Evolutionary conservation across 2,888 invertebrate species (phyloP).

Genomic region (Drosophila birchii): DNA sequence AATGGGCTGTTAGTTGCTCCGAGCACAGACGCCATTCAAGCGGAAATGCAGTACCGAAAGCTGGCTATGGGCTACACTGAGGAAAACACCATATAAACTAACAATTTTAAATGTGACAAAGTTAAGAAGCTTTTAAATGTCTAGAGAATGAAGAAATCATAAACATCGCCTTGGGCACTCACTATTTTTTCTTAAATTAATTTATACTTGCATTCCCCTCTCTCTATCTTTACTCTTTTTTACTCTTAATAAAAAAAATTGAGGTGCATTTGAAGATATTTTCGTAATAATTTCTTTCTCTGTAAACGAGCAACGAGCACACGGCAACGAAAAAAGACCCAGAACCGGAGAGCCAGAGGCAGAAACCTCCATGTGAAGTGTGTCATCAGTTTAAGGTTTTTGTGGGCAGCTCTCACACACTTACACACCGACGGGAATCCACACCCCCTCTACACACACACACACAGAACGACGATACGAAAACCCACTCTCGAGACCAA

Average conservation of each 20-base stretch:
- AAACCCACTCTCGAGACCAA: conserved; percentile 42
- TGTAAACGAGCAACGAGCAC: conserved; percentile 16
- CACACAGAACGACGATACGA: conserved; percentile 18
- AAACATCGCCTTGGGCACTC: neutral
- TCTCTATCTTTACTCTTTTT: neutral
- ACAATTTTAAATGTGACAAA: neutral
- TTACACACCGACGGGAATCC: conserved; percentile 14
- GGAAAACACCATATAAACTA: neutral
- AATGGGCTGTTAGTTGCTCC: conserved; percentile 66
- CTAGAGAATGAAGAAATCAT: too few species aligned
- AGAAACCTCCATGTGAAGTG: conserved; percentile 76
- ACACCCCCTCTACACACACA: conserved; percentile 20
- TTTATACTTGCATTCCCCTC: neutral
- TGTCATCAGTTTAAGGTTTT: conserved; percentile 81
- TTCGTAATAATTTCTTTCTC: neutral
- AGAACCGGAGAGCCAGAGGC: conserved; percentile 58
- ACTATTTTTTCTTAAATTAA: too few species aligned
- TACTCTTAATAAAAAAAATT: neutral
- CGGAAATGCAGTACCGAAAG: conserved; percentile 79
- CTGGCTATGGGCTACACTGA: conserved; percentile 25
- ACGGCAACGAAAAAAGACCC: conserved; percentile 33
- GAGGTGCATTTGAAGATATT: neutral
- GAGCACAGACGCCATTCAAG: conserved; percentile 75
- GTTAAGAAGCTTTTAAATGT: neutral
- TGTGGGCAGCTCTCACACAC: conserved; percentile 61